Evolutionary conservation across 2,888 invertebrate species (phyloP).

Genomic region (Keiferia lycopersicella): DNA sequence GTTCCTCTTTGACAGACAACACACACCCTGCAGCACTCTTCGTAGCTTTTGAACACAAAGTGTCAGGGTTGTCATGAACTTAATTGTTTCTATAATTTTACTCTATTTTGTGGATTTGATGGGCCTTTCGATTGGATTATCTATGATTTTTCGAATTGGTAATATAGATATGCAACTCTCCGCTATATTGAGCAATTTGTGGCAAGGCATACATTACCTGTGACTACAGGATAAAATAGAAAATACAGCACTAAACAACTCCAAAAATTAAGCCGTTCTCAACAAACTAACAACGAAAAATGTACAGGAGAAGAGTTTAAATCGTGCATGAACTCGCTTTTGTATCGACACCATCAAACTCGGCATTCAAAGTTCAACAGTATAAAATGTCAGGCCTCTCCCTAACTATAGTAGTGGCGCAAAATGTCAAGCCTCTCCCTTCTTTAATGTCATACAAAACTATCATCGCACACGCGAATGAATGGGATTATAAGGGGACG

Average conservation of each 20-base stretch:
- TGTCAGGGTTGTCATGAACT: too few species aligned
- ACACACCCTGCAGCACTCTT: too few species aligned
- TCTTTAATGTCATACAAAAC: slow-evolving; percentile 30
- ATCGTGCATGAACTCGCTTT: slow-evolving; percentile 38
- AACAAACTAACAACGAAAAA: neutral
- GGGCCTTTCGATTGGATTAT: too few species aligned
- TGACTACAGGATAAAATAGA: neutral
- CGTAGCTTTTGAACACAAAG: too few species aligned
- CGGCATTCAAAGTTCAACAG: slow-evolving; percentile 43
- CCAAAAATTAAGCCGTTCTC: neutral
- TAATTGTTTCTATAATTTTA: too few species aligned
- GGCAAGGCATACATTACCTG: too few species aligned
- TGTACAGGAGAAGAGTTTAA: slow-evolving; percentile 31
- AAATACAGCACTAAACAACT: neutral
- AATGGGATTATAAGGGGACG: too few species aligned
- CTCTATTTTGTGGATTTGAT: too few species aligned
- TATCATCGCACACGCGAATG: neutral
- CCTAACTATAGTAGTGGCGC: slow-evolving; percentile 27
- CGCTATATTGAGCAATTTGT: too few species aligned
- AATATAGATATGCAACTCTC: too few species aligned
- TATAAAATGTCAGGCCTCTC: slow-evolving; percentile 43
- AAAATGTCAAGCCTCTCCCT: slow-evolving; percentile 27
- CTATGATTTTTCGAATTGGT: too few species aligned
- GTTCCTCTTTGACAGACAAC: too few species aligned
- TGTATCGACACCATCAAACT: slow-evolving; percentile 31